Evolutionary conservation across 1,140 invertebrate genomes (phyloP).

Genomic region (Trichonephila clavata): DNA sequence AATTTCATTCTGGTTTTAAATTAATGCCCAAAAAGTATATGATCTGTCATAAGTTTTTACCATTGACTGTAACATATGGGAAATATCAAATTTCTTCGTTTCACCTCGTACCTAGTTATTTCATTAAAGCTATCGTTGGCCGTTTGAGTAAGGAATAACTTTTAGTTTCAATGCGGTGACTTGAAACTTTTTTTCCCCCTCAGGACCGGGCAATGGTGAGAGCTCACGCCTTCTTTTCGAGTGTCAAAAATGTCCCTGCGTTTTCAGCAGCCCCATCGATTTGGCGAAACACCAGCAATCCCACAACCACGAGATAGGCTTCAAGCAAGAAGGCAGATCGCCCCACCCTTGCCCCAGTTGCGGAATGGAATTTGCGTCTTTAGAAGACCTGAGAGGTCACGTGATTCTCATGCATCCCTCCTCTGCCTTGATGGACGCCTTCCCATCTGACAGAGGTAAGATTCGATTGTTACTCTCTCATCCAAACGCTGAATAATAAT

Average conservation of each 20-base stretch:
- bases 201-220: conserved; percentile 77
- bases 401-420: conserved; percentile 73
- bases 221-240: conserved; percentile 74
- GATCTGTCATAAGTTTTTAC: no score
- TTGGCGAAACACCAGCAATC: conserved; percentile 80
- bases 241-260: conserved; percentile 79
- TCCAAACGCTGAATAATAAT: no score
- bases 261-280: conserved; percentile 72
- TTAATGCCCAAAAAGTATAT: no score
- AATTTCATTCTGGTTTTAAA: no score
- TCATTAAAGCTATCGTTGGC: no score
- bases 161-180: no score
- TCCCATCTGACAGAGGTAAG: conserved; percentile 40
- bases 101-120: no score
- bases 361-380: conserved; percentile 80
- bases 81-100: no score
- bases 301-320: conserved; percentile 77
- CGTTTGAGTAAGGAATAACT: no score
- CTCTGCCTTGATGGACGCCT: neutral
- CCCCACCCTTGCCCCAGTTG: conserved; percentile 79
- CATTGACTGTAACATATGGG: no score
- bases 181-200: conserved; percentile 56
- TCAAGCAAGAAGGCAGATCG: conserved; percentile 68
- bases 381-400: conserved; percentile 80
- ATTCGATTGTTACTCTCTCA: neutral